These are phyloP conservation scores for Corythoichthys intestinalis DNA, from an alignment of 2,113 vertebrate species.

Conservation along the genomic window DNA sequence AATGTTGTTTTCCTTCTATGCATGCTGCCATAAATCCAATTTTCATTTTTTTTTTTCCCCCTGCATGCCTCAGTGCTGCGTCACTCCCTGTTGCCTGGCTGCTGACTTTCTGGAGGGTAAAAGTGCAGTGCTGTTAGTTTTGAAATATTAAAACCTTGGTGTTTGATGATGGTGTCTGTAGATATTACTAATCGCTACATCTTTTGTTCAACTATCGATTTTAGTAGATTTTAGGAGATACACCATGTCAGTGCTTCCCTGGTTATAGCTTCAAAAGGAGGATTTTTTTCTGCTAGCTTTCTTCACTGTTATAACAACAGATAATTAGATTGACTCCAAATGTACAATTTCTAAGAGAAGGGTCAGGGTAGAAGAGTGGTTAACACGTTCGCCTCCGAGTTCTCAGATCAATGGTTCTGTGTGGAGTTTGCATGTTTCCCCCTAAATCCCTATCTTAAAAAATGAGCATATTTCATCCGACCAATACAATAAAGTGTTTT, in stretches of 20 bases:
- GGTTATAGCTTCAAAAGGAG: no score
- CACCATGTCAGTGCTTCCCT: no score
- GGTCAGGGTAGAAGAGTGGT: no score
- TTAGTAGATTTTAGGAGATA: no score
- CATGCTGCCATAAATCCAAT: constrained; percentile 22
- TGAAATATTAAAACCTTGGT: constrained; percentile 17
- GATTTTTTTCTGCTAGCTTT: background rate
- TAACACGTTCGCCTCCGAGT: no score
- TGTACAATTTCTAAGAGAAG: background rate
- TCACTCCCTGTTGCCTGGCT: constrained; percentile 25
- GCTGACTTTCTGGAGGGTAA: constrained; percentile 22
- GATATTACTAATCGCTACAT: background rate
- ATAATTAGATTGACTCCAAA: background rate
- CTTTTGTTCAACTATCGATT: background rate
- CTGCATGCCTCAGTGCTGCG: constrained; percentile 33
- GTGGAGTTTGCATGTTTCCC: no score
- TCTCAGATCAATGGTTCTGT: no score
- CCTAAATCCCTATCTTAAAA: no score
- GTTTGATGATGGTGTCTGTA: background rate
- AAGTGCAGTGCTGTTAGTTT: constrained; percentile 11
- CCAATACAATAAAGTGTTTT: no score
- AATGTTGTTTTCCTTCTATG: constrained; percentile 18
- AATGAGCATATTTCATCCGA: no score
- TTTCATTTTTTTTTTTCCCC: constrained; percentile 39
- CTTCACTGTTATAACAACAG: background rate